Percentiles rank a stretch among this genome's conserved stretches.
Evolutionary conservation across 2,797 vertebrate genomes (phyloP).

Genomic region (Meriones psammophilus): DNA sequence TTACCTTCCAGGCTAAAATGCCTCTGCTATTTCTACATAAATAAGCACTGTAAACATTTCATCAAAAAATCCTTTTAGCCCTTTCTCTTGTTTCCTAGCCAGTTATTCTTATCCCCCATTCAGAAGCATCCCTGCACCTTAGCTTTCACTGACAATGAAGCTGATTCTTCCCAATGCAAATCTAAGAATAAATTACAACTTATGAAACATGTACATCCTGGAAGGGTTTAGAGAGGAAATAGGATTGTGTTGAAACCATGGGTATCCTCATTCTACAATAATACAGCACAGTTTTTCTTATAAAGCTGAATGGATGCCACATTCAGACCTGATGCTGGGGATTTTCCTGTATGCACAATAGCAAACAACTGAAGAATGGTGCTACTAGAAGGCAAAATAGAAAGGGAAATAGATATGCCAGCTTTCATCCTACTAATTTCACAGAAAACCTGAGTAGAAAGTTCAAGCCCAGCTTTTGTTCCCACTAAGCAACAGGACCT

Average conservation of each 20-base stretch:
- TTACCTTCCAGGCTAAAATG: conserved; percentile 59
- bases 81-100: conserved; percentile 43
- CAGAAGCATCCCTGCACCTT: not conserved
- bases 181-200: conserved; percentile 63
- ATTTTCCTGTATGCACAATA: conserved; percentile 7
- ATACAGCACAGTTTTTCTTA: not conserved
- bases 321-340: conserved; percentile 21
- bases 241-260: conserved; percentile 52
- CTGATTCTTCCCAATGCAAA: conserved; percentile 23
- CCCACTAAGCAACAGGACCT: not conserved
- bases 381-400: not conserved
- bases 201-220: conserved; percentile 52
- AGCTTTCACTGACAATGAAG: conserved; percentile 48
- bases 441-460: not conserved
- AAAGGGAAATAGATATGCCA: not conserved
- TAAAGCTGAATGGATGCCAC: conserved; percentile 25
- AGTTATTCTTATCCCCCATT: not conserved
- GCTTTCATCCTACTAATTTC: not conserved
- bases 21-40: conserved; percentile 58
- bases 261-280: conserved; percentile 53
- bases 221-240: conserved; percentile 62
- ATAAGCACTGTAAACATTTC: conserved; percentile 72
- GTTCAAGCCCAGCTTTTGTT: not conserved
- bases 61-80: conserved; percentile 69
- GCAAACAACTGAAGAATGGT: conserved; percentile 20